Base-by-base conservation (phyloP, 2,797 vertebrate species). In the Chrosomus eos region DNA sequence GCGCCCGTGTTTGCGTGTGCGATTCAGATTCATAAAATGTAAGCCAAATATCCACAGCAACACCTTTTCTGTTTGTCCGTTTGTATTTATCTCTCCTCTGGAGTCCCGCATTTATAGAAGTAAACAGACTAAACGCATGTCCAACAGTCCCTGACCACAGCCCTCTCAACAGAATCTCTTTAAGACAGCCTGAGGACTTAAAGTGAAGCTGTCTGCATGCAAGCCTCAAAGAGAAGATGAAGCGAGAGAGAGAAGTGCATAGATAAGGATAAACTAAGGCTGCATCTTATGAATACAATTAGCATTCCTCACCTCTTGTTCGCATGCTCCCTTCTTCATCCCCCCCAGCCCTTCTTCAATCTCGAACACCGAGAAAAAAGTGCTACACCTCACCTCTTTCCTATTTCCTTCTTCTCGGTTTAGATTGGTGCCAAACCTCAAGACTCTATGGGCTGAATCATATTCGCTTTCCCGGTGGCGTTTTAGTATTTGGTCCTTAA, bases 401-500 rank as follows among this genome's bases (percentile, higher is more conserved):
- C 36, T 68, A 72, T 81, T 78, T 81, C 55, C 58, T 70, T 51
- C 58, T 48, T 9, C 71, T 68, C 21, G 3, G 7, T 70, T 75
- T 31, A 81, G 48, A 84, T 45, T 79, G 81, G 81, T 62, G 67
- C 79, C 83, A 45, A 62, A 81, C 31, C 70, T 53, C 6, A 28
- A 74, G 76, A 80, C 88, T 88, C 68, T 60, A n/a, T 74, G 72
- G 67, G 79, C 33, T 80, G 81, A 90, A 84, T 87, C 84, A 84
- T 79, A 80, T 87, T 83, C 80, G 53, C 73, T 36, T 83, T 72
- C 48, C 85, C 62, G 33, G 36, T 73, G 82, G 87, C 80, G 86
- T 70, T 86, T 88, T 62, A 86, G 80, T 76, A 82, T 88, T 81
- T 85, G 86, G 70, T 82, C 77, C 74, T 83, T 85, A 87, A 87